Base-by-base conservation (phyloP, 2,797 vertebrate species). In the Crenichthys baileyi region DNA sequence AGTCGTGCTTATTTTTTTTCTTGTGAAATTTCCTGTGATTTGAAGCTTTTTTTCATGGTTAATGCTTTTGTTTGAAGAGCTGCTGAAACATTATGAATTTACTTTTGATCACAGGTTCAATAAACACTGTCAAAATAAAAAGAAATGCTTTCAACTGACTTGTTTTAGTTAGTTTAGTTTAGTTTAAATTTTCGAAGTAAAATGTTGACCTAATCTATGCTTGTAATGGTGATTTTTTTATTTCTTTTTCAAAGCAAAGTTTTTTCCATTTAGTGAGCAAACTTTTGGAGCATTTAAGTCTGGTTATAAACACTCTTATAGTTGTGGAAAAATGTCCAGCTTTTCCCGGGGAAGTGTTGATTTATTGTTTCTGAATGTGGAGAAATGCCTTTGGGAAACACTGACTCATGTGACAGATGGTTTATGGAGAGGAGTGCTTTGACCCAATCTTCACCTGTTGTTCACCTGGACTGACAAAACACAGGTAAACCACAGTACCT, bases 341-440 rank as follows among this genome's bases (percentile, higher is more conserved):
- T 5, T 26, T 46, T 44, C 5, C 41, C 24, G 26, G 13, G 67
- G 67, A 44, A 68, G 56, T 12, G 58, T 15, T 77, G 72, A 70
- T 75, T 82, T 87, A 76, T 79, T 72, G 56, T 79, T 78, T 73
- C 48, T 77, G 68, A 85, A 80, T 84, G 84, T 75, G 71, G 76
- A 78, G 76, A 92, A 92, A 91, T 91, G 89, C 90, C 86, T 84
- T 65, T 68, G 83, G 31, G 79, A 79, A 90, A 74, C 83, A 77
- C 79, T 74, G 82, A 81, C 79, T 87, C 84, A 84, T 91, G 77
- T 90, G 90, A 89, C 92, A 93, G 89, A 89, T 93, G 92, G 90
- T 90, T 88, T 89, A 91, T 88, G 86, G 85, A 83, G 80, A 85
- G 77, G 48, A 75, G 79, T 41, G 78, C 82, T 80, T 70, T 92